A percentile compares a stretch with the other conserved stretches of the same genome.
Conservation (phyloP, 2,113 vertebrate genomes). For the Vulpes ferrilata region DNA sequence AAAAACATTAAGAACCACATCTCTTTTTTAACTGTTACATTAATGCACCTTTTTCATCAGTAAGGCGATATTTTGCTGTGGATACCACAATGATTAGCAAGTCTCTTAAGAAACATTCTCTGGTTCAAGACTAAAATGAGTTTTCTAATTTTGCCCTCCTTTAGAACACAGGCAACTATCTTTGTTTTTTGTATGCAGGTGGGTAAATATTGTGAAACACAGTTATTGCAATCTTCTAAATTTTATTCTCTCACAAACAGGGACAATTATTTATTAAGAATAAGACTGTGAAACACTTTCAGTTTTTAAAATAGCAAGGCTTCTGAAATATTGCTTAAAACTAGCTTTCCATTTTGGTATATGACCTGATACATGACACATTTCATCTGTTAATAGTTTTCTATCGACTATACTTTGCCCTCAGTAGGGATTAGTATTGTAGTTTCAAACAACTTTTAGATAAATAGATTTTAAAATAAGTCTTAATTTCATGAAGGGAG, state of each 20-base stretch:
- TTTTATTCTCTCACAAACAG: neutral
- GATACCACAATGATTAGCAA: neutral
- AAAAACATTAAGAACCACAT: neutral
- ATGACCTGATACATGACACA: neutral
- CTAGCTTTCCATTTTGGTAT: neutral
- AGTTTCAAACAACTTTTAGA: constrained; percentile 14
- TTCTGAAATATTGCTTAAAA: constrained; percentile 14
- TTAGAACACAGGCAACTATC: neutral
- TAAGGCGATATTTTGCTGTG: neutral
- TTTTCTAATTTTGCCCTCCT: neutral
- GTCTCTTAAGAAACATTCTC: neutral
- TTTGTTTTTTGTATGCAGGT: neutral
- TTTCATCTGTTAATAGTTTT: neutral
- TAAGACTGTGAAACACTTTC: neutral
- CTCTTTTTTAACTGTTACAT: neutral
- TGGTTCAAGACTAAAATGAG: neutral
- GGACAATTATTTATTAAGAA: neutral
- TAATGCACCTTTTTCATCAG: neutral
- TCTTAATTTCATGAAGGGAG: constrained; percentile 1
- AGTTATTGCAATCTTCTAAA: neutral
- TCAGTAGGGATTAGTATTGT: neutral
- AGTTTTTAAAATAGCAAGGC: constrained; percentile 6
- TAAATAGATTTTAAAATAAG: constrained; percentile 7
- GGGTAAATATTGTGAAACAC: neutral
- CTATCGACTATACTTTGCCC: neutral